phyloP scores from a whole-genome alignment of 2,113 vertebrate species.

The Microtus pennsylvanicus region DNA sequence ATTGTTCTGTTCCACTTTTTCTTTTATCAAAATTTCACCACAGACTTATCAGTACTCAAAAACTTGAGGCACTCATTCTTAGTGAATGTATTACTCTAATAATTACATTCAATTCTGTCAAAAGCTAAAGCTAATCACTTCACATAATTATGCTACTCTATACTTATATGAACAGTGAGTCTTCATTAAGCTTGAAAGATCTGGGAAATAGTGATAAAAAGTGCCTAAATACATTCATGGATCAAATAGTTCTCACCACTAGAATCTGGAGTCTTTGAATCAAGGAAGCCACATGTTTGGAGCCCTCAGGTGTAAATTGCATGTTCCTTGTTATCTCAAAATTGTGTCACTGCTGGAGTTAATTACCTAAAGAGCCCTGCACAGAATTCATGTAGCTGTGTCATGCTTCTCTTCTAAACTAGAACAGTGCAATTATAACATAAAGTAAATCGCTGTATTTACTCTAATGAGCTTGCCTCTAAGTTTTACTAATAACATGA shows the following conservation, averaged over 20 bases:
- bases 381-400: constrained; percentile 51
- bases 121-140: not conserved
- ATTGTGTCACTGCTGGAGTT: constrained; percentile 20
- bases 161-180: not conserved
- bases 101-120: not conserved
- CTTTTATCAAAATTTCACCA: not conserved
- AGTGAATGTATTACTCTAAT: not conserved
- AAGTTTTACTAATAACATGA: constrained; percentile 59
- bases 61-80: not conserved
- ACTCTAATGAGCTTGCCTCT: constrained; percentile 72
- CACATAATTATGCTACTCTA: not conserved
- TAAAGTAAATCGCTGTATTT: constrained; percentile 71
- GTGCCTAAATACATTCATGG: fast-evolving
- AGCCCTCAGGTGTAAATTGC: constrained; percentile 40
- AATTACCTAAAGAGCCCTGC: constrained; percentile 57
- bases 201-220: not conserved
- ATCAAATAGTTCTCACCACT: not conserved
- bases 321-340: constrained; percentile 60
- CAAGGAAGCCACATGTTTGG: not conserved
- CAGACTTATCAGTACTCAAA: not conserved
- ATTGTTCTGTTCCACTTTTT: not conserved
- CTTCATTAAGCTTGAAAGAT: constrained; percentile 1
- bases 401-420: constrained; percentile 60
- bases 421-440: constrained; percentile 71
- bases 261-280: not conserved